These are phyloP conservation scores for Xenopus tropicalis DNA, from an alignment of 2,113 vertebrate genomes.

Conservation along the genomic window DNA sequence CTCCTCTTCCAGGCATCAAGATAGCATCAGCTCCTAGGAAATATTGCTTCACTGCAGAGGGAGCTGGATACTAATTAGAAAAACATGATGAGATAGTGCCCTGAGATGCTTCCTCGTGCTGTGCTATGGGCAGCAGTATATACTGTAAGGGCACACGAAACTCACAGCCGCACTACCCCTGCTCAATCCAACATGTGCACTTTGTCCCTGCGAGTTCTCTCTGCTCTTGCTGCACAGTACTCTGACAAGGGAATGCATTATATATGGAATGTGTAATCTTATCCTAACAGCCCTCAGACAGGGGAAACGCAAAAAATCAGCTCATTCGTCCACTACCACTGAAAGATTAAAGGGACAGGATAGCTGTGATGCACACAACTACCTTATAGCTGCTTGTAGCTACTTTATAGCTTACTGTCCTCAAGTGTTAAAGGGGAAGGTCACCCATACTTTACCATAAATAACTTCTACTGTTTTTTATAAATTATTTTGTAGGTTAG, in stretches of 20 bases:
- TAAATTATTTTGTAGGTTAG: too few relatives aligned
- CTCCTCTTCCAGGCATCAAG: neutral
- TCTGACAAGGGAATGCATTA: neutral
- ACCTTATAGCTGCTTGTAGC: too few relatives aligned
- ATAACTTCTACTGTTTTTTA: too few relatives aligned
- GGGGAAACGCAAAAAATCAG: neutral
- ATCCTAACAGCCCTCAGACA: neutral
- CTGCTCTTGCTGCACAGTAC: neutral
- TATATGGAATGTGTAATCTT: neutral
- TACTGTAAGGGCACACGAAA: neutral
- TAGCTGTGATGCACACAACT: too few relatives aligned
- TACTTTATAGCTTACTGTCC: too few relatives aligned
- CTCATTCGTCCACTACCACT: neutral
- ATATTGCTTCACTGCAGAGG: neutral
- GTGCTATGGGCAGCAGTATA: neutral
- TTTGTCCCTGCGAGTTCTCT: neutral
- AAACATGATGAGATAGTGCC: neutral
- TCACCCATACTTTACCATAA: too few relatives aligned
- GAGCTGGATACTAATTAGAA: neutral
- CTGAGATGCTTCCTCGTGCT: neutral
- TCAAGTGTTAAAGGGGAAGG: too few relatives aligned
- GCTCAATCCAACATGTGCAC: conserved; percentile 16
- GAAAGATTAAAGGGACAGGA: too few relatives aligned
- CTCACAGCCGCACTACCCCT: neutral
- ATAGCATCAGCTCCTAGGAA: conserved; percentile 35